Evolutionary conservation across 2,888 invertebrate species (phyloP).

Genomic region (Orchesellides sinensis): DNA sequence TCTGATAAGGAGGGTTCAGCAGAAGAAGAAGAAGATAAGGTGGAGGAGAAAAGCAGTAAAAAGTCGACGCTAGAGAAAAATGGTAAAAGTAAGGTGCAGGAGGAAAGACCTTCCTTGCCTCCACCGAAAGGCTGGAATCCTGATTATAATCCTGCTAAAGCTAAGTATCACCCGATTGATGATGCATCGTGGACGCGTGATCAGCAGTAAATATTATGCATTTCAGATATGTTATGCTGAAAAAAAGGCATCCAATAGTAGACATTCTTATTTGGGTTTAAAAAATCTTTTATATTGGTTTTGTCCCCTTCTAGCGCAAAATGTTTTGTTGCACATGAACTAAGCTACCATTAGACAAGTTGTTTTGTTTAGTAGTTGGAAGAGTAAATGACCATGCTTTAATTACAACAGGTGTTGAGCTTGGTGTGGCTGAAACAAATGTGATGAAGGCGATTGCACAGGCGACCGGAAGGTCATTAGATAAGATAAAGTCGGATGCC

Average conservation of each 20-base stretch:
- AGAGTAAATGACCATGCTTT: neutral
- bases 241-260: too few relatives aligned
- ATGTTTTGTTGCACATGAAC: too few relatives aligned
- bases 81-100: conserved; percentile 46
- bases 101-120: conserved; percentile 15
- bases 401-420: conserved; percentile 81
- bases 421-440: conserved; percentile 96
- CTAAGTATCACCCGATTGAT: conserved; percentile 88
- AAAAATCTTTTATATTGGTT: too few relatives aligned
- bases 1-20: neutral
- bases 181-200: conserved; percentile 89
- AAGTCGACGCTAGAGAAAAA: conserved; percentile 56
- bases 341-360: too few relatives aligned
- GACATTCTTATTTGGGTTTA: too few relatives aligned
- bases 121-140: conserved; percentile 72
- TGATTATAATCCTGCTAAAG: conserved; percentile 84
- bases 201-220: conserved; percentile 79
- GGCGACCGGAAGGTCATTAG: conserved; percentile 89
- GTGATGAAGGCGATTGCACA: conserved; percentile 96
- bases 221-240: too few relatives aligned
- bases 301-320: too few relatives aligned
- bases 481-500: conserved; percentile 87
- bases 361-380: neutral
- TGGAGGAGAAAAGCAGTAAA: neutral
- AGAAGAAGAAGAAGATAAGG: neutral